phyloP scores from a whole-genome alignment of 2,797 vertebrate genomes.

The Anolis apletophallus region DNA sequence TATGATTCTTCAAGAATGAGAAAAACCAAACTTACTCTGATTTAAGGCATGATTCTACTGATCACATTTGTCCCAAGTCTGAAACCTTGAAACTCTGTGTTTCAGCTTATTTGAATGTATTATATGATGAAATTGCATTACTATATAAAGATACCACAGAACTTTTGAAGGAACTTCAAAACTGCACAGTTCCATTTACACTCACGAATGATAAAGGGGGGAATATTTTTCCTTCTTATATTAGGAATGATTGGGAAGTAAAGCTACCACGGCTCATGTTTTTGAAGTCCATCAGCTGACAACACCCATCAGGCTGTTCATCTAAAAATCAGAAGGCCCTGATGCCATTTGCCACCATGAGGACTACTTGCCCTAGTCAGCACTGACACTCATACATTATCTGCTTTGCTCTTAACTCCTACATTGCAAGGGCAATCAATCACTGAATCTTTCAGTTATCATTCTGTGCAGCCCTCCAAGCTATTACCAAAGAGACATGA shows the following conservation, averaged over 20 bases:
- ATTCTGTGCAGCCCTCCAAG: conserved; percentile 62
- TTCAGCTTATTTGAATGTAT: not conserved
- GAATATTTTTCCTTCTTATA: conserved; percentile 62
- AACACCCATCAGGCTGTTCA: conserved; percentile 72
- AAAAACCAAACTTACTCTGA: not conserved
- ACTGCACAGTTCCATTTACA: conserved; percentile 64
- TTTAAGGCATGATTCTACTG: not conserved
- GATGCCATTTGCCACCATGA: conserved; percentile 59
- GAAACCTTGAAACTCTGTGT: conserved; percentile 30
- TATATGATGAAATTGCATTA: not conserved
- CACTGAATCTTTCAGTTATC: conserved; percentile 70
- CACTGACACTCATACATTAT: conserved; percentile 53
- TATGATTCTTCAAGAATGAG: not conserved
- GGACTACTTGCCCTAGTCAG: conserved; percentile 61
- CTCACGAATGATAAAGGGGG: conserved; percentile 59
- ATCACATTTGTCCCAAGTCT: not conserved
- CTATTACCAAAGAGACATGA: conserved; percentile 64
- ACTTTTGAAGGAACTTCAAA: conserved; percentile 24
- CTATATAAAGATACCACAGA: not conserved
- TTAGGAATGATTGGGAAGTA: conserved; percentile 68
- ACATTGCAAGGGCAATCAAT: conserved; percentile 73
- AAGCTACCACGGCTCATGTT: conserved; percentile 62
- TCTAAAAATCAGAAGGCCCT: conserved; percentile 68
- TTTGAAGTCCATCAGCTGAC: conserved; percentile 68
- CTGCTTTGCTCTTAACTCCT: conserved; percentile 66